Percentiles rank a stretch among this genome's conserved stretches.
Evolutionary conservation across 2,888 invertebrate genomes (phyloP).

Genomic region (Hypena proboscidalis): DNA sequence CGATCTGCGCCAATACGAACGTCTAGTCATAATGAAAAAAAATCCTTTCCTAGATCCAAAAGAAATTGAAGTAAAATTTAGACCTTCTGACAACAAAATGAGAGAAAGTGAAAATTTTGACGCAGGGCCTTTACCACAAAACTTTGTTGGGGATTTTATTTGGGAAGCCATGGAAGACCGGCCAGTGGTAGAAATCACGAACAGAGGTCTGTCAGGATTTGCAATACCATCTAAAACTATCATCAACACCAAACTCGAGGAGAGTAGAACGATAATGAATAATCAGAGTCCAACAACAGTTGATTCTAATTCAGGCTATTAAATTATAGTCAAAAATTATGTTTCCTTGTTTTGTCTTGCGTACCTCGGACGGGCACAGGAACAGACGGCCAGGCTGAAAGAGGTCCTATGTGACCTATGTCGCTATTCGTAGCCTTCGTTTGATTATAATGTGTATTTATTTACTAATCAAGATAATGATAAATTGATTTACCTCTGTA

Average conservation of each 20-base stretch:
- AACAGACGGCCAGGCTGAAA: too few relatives aligned
- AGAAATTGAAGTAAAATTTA: constrained; percentile 65
- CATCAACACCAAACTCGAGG: constrained; percentile 37
- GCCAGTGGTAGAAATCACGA: constrained; percentile 71
- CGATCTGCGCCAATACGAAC: constrained; percentile 68
- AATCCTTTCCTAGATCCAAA: constrained; percentile 75
- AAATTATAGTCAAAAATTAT: too few relatives aligned
- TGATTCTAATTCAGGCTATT: neutral
- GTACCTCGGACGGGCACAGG: too few relatives aligned
- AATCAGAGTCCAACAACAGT: too few relatives aligned
- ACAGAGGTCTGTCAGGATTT: constrained; percentile 74
- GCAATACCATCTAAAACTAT: constrained; percentile 63
- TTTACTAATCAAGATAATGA: too few relatives aligned
- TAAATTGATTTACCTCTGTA: too few relatives aligned
- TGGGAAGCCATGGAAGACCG: constrained; percentile 60
- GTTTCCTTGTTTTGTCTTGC: too few relatives aligned
- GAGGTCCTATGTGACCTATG: too few relatives aligned
- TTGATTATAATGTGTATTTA: too few relatives aligned
- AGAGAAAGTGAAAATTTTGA: constrained; percentile 58
- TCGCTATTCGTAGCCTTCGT: too few relatives aligned
- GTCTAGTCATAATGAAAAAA: constrained; percentile 77
- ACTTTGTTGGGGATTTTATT: constrained; percentile 55
- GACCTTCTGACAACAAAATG: constrained; percentile 55
- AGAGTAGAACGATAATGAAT: constrained; percentile 20
- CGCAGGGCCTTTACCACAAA: constrained; percentile 29